Evolutionary conservation across 2,797 vertebrate genomes (phyloP).

Genomic region (Allobates femoralis): DNA sequence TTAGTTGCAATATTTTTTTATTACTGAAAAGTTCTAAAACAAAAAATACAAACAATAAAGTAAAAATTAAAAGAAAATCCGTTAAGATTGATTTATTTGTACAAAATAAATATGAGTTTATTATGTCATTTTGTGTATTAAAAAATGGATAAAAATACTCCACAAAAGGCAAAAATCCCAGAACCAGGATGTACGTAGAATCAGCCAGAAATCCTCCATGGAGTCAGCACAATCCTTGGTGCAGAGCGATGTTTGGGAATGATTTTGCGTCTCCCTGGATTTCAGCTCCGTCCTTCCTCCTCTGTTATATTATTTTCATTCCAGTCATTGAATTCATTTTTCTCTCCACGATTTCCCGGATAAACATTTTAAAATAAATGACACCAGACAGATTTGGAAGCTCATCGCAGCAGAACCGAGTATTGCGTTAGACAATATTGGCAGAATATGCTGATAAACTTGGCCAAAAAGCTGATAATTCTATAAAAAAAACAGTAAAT

Average conservation of each 20-base stretch:
- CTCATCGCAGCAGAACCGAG: neutral
- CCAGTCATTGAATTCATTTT: conserved; percentile 21
- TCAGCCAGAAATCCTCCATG: neutral
- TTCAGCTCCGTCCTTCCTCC: neutral
- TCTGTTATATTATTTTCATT: neutral
- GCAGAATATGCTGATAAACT: conserved; percentile 22
- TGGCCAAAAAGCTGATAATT: conserved; percentile 19
- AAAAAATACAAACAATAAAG: too few relatives aligned
- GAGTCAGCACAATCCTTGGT: conserved; percentile 27
- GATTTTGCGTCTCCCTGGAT: neutral
- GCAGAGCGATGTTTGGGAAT: neutral
- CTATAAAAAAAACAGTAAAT: conserved; percentile 26
- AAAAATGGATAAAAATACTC: too few relatives aligned
- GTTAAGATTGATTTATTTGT: too few relatives aligned
- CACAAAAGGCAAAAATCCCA: too few relatives aligned
- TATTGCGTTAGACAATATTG: conserved; percentile 20
- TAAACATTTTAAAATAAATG: conserved; percentile 33
- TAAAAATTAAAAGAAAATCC: too few relatives aligned
- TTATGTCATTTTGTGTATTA: too few relatives aligned
- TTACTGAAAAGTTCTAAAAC: too few relatives aligned
- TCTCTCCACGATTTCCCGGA: neutral
- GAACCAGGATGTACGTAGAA: neutral
- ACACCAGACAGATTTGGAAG: conserved; percentile 37
- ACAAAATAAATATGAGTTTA: too few relatives aligned
- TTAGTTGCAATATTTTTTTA: too few relatives aligned